Conservation (phyloP, 2,888 invertebrate species). For the Leucophenga maculata region DNA sequence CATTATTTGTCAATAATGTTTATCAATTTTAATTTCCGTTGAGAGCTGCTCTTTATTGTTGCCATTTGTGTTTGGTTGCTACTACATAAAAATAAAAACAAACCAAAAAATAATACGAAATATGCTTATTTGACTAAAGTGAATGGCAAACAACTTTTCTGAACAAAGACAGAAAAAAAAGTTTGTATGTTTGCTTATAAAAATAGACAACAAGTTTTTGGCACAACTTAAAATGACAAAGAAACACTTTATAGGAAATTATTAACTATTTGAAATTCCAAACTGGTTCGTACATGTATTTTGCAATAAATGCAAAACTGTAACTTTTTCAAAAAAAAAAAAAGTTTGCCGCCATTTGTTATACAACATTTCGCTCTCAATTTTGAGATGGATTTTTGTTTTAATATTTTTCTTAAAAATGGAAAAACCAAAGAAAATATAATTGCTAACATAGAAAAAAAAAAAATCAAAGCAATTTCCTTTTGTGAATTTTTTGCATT, state of each 20-base stretch:
- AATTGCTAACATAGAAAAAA: background rate
- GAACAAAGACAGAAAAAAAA: background rate
- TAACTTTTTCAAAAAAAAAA: background rate
- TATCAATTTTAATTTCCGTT: conserved; percentile 18
- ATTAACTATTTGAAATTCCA: too few species aligned
- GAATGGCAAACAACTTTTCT: conserved; percentile 12
- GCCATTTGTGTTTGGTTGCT: conserved; percentile 9
- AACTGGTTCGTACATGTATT: too few species aligned
- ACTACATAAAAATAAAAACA: background rate
- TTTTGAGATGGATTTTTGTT: too few species aligned
- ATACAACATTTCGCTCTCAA: too few species aligned
- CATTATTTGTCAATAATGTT: background rate
- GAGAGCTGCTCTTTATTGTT: background rate
- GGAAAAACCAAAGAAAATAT: background rate
- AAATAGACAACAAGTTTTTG: conserved; percentile 16
- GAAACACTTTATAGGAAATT: background rate
- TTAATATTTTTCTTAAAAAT: too few species aligned
- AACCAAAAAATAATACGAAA: background rate
- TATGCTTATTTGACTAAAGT: conserved; percentile 3
- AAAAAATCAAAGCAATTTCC: background rate
- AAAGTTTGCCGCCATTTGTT: too few species aligned
- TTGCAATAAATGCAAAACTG: too few species aligned
- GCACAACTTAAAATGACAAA: background rate
- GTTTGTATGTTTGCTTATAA: background rate
- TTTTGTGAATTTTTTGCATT: background rate